Evolutionary conservation across 2,888 invertebrate genomes (phyloP).

Genomic region (Diarsia mendica): DNA sequence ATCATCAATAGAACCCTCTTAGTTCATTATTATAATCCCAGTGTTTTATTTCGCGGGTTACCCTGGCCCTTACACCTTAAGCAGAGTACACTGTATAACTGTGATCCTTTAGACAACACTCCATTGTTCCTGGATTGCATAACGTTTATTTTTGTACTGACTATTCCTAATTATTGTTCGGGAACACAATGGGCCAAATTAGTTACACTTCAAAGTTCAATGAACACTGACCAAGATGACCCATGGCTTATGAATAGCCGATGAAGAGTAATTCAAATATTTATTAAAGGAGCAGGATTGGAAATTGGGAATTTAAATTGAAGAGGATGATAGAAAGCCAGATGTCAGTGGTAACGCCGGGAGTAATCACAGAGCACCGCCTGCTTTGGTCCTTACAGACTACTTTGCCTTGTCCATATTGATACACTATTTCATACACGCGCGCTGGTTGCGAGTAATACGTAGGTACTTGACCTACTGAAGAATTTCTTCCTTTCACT

Average conservation of each 20-base stretch:
- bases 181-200: slow-evolving; percentile 34
- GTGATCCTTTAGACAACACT: slow-evolving; percentile 1
- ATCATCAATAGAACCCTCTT: too few relatives aligned
- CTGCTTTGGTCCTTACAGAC: background rate
- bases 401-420: background rate
- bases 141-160: slow-evolving; percentile 5
- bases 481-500: background rate
- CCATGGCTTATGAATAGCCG: background rate
- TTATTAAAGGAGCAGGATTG: background rate
- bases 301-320: background rate
- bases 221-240: slow-evolving; percentile 2
- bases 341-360: background rate
- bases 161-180: background rate
- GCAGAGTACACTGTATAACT: background rate
- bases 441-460: too few relatives aligned
- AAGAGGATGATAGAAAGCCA: background rate
- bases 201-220: slow-evolving; percentile 25
- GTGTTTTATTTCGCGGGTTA: too few relatives aligned
- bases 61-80: background rate
- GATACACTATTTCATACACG: too few relatives aligned
- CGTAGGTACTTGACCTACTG: too few relatives aligned
- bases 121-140: slow-evolving; percentile 18
- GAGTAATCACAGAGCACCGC: background rate
- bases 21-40: too few relatives aligned
- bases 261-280: background rate